A percentile compares a stretch with the other conserved stretches of the same genome.
phyloP scores from a whole-genome alignment of 92 coral and sea anemone species.

The Epizoanthus rinbou region DNA sequence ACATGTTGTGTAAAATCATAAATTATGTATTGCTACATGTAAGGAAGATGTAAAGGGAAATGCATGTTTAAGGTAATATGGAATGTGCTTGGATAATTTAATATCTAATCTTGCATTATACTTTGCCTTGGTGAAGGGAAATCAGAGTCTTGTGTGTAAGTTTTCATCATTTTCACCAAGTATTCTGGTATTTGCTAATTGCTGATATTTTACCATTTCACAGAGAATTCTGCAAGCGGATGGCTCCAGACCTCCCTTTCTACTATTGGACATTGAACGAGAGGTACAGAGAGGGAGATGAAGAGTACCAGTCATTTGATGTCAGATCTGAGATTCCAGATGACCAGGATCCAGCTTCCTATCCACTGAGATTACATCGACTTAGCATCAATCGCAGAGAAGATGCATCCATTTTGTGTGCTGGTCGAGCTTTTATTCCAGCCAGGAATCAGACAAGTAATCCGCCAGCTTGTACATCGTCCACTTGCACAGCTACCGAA shows the following conservation, averaged over 20 bases:
- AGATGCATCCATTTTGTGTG: slow-evolving; percentile 45
- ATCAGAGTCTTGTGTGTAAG: no score
- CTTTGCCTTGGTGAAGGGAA: no score
- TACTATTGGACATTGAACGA: slow-evolving; percentile 61
- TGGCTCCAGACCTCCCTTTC: slow-evolving; percentile 49
- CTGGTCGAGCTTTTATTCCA: slow-evolving; percentile 55
- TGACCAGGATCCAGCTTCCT: slow-evolving; percentile 49
- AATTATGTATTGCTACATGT: no score
- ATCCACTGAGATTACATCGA: slow-evolving; percentile 54
- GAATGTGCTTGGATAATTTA: no score
- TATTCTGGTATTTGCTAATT: no score
- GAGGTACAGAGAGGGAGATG: slow-evolving; percentile 39
- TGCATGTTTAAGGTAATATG: no score
- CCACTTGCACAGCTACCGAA: slow-evolving; percentile 52
- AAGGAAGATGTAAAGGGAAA: no score
- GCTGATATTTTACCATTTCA: neutral
- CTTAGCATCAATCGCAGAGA: slow-evolving; percentile 48
- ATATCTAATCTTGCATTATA: no score
- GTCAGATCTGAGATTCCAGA: slow-evolving; percentile 42
- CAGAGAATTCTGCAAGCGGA: slow-evolving; percentile 56
- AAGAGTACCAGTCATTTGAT: slow-evolving; percentile 42
- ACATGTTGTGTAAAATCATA: no score
- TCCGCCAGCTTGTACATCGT: slow-evolving; percentile 44
- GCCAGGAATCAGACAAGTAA: slow-evolving; percentile 52
- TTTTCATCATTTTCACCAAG: no score